Base-by-base conservation (phyloP, 2,113 vertebrate genomes). In the Takifugu bimaculatus region DNA sequence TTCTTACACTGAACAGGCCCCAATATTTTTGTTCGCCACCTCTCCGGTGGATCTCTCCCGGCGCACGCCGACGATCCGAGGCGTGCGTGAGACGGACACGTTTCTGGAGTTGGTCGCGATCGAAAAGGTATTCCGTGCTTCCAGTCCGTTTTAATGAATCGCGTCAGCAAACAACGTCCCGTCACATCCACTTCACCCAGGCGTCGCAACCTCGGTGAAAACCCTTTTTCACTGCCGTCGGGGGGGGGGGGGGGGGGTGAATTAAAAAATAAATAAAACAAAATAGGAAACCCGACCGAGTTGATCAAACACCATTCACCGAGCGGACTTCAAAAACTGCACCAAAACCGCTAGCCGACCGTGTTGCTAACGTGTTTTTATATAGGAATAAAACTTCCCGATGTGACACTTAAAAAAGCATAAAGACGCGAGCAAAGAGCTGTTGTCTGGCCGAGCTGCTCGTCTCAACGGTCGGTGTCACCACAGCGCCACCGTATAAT, bases 401-500 rank as follows among this genome's bases (percentile, higher is more conserved):
- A 65, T 58, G 50, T 73, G 59, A 65, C 57, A 65, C 57, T 57
- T 32, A 82, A 70, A 76, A 72, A 79, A 76, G 56, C 60, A 15
- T 6, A 25, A 52, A 71, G 81, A 64, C 69, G 62, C 52, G 42
- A 62, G 68, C 49, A 39, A 61, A 63, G 63, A 57, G 57, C 55
- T 56, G 72, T 69, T 72, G 70, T 81, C 56, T 65, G 68, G 66
- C 72, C 50, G 69, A 53, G 78, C 54, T 73, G 70, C 52, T 77
- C 68, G 75, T 75, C 68, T 78, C 55, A 26, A 29, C 59, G 60
- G 60, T 54, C 32, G 66, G 73, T 82, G 84, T 87, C 88, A 81
- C 83, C 74, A 88, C 85, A 89, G 89, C 87, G 87, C 85, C 88
- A 85, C 85, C 85, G 77, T 78, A 68, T 74, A 78, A 78, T 67